Base-by-base conservation (phyloP, 1,140 invertebrate species). In the Brachionus sp. region DNA sequence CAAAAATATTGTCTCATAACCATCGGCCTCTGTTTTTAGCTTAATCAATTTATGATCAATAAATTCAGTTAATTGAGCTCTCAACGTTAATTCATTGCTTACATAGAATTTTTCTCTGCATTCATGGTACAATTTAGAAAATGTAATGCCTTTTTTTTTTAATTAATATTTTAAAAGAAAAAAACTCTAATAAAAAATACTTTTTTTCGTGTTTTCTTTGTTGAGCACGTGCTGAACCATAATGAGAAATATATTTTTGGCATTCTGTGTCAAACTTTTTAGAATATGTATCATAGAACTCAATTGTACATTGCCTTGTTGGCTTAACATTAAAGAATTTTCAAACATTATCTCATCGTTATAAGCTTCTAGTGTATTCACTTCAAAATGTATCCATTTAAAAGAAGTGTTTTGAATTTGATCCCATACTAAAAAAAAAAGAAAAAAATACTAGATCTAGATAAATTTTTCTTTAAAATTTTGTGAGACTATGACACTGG, bases 21-120 rank as follows among this genome's bases (percentile, higher is more conserved):
- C 80, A 50, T 82, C 80, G 12, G 57, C 39, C 35, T 66, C 57
- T 25, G 57, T 92, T 86, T 93, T 94, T 16, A 91, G 92, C 88
- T 93, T 93, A 0, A 97, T 91, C 73, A 98, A 90, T 87, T 95
- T 95, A 88, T 98, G 96, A 89, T 98, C 95, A 62, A 93, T 90
- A 88, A 97, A 98, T 90, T 98, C 96, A 0, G 93, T 95, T 1
- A 98, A 89, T 86, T 97, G 95, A 3, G 94, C 92, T 84, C 94
- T 90, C 37, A 98, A 87, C 0, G 94, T 94, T 10, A 93, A 89
- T 89, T 97, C 95, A 3, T 94, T 94, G 86, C 93, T 96, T 0
- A 96, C 95, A 1, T 96, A 88, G 88, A 97, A 96, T 10, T 91
- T 90, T 89, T 96, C 94, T 62, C 94, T 90, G 84, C 94, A 94